Evolutionary conservation across 2,888 invertebrate genomes (phyloP).

Genomic region (Tillus elongatus): DNA sequence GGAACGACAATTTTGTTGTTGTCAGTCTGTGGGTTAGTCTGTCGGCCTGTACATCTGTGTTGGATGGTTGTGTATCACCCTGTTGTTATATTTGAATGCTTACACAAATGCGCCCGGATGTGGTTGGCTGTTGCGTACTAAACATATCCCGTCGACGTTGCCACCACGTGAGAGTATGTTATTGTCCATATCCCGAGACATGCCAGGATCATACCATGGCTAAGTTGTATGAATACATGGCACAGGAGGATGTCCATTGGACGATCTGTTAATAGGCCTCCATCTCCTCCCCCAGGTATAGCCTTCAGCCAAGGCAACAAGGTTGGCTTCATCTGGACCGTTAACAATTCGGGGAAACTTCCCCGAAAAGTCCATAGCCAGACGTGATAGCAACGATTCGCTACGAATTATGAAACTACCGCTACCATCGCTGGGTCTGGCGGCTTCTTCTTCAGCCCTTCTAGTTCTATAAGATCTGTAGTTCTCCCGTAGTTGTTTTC

Average conservation of each 20-base stretch:
- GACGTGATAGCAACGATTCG: constrained; percentile 48
- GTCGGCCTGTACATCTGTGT: no score
- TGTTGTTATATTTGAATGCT: no score
- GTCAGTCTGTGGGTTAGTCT: no score
- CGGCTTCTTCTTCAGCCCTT: no score
- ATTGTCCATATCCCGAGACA: constrained; percentile 50
- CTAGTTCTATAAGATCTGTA: no score
- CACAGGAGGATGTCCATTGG: constrained; percentile 31
- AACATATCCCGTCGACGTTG: constrained; percentile 49
- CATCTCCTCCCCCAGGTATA: constrained; percentile 43
- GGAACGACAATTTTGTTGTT: no score
- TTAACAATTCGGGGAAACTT: constrained; percentile 53
- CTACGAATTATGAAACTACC: no score
- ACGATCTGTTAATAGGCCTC: constrained; percentile 38
- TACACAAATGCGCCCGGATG: no score
- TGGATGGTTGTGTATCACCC: no score
- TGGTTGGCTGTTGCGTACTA: no score
- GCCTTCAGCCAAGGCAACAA: constrained; percentile 52
- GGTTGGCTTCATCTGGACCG: constrained; percentile 53
- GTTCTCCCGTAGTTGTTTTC: no score
- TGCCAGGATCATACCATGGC: constrained; percentile 54
- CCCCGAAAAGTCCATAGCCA: constrained; percentile 59
- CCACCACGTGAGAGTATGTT: constrained; percentile 46
- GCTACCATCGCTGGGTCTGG: no score
- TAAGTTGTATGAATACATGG: constrained; percentile 47